Conservation (phyloP, 2,888 invertebrate genomes). For the Thymelicus acteon region DNA sequence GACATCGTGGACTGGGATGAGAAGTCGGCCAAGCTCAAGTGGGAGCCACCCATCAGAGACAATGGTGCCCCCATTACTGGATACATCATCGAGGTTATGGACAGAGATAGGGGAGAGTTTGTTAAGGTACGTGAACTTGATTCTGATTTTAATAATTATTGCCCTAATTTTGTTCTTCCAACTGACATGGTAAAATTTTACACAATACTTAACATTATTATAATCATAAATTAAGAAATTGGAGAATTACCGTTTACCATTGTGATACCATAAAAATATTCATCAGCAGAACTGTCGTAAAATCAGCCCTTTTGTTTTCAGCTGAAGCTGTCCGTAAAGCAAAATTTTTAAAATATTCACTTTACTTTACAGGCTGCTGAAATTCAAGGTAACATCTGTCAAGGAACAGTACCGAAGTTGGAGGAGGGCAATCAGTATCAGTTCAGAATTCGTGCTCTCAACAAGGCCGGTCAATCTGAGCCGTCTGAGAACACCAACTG, state of each 20-base stretch:
- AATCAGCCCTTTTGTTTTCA: too few species aligned
- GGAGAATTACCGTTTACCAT: too few species aligned
- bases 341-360: neutral
- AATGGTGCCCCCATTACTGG: slow-evolving; percentile 97
- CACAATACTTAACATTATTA: too few species aligned
- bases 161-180: too few species aligned
- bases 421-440: slow-evolving; percentile 98
- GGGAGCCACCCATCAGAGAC: slow-evolving; percentile 95
- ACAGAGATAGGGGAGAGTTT: slow-evolving; percentile 93
- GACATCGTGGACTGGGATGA: slow-evolving; percentile 96
- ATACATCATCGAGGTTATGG: slow-evolving; percentile 96
- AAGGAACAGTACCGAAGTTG: slow-evolving; percentile 94
- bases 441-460: slow-evolving; percentile 96
- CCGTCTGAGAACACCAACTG: slow-evolving; percentile 96
- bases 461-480: slow-evolving; percentile 97
- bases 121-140: slow-evolving; percentile 83
- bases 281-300: too few species aligned
- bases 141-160: too few species aligned
- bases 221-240: too few species aligned
- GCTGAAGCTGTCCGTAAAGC: too few species aligned
- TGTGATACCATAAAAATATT: too few species aligned
- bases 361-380: slow-evolving; percentile 86
- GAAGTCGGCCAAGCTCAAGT: slow-evolving; percentile 94
- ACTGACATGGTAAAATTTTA: too few species aligned
- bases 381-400: slow-evolving; percentile 92